phyloP scores from a whole-genome alignment of 2,797 vertebrate species.

The Carcharodon carcharias region DNA sequence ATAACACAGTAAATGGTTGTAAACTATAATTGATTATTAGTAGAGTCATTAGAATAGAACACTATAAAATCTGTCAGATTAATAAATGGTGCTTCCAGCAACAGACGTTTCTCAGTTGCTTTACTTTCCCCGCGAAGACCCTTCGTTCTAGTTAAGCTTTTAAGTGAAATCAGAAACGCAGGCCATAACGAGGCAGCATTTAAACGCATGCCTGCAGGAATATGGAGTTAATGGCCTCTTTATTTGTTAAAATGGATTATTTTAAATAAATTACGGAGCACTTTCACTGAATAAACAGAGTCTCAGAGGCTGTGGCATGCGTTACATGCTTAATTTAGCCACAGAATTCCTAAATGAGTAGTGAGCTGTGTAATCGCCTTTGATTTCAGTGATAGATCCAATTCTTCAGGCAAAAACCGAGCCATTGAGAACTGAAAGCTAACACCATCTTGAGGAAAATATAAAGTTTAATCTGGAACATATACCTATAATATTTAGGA shows the following conservation, averaged over 20 bases:
- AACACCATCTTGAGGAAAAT: slow-evolving; percentile 62
- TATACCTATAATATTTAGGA: slow-evolving; percentile 76
- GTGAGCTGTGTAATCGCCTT: slow-evolving; percentile 76
- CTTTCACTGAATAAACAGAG: slow-evolving; percentile 99
- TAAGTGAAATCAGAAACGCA: slow-evolving; percentile 70
- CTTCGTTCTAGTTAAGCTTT: slow-evolving; percentile 65
- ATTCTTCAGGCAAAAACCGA: slow-evolving; percentile 69
- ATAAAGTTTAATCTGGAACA: slow-evolving; percentile 68
- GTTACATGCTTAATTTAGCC: slow-evolving; percentile 81
- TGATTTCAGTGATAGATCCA: slow-evolving; percentile 80
- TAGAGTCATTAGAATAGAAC: not conserved
- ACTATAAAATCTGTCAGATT: not conserved
- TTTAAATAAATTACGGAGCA: slow-evolving; percentile 99
- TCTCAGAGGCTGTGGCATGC: slow-evolving; percentile 82
- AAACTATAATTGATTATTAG: slow-evolving; percentile 24
- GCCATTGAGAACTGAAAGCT: slow-evolving; percentile 68
- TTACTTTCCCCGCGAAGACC: not conserved
- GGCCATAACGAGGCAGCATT: slow-evolving; percentile 74
- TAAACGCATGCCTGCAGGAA: slow-evolving; percentile 82
- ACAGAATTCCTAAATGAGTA: slow-evolving; percentile 89
- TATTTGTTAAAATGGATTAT: slow-evolving; percentile 99
- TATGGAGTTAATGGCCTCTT: slow-evolving; percentile 89
- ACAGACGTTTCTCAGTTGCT: not conserved
- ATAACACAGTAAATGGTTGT: slow-evolving; percentile 3
- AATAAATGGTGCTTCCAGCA: slow-evolving; percentile 7